Conservation (phyloP, 1,140 invertebrate genomes). For the Anagrus nilaparvatae region DNA sequence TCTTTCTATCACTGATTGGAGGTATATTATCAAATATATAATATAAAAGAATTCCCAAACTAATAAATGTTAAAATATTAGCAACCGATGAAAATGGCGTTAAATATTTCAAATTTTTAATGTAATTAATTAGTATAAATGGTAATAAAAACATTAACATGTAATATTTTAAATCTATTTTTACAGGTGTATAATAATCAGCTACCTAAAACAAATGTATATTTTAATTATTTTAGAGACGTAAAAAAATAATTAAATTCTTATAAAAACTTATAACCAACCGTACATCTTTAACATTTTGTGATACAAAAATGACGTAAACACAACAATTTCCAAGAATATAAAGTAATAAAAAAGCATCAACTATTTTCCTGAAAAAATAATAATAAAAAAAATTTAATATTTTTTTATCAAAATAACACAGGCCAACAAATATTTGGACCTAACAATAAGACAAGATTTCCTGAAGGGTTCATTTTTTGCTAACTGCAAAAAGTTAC, state of each 20-base stretch:
- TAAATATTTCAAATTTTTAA: conserved; percentile 68
- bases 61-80: conserved; percentile 59
- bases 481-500: too few relatives aligned
- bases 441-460: too few relatives aligned
- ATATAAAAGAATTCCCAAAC: conserved; percentile 58
- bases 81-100: conserved; percentile 73
- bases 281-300: too few relatives aligned
- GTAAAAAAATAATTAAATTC: too few relatives aligned
- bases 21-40: conserved; percentile 53
- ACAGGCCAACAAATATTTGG: too few relatives aligned
- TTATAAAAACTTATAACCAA: not conserved
- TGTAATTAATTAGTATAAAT: conserved; percentile 58
- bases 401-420: too few relatives aligned
- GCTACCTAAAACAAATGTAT: conserved; percentile 34
- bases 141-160: conserved; percentile 56
- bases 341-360: conserved; percentile 65
- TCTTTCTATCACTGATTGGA: conserved; percentile 41
- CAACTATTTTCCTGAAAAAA: conserved; percentile 46
- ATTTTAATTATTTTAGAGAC: too few relatives aligned
- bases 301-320: conserved; percentile 80
- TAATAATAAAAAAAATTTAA: too few relatives aligned
- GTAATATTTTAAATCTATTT: conserved; percentile 39
- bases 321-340: conserved; percentile 85
- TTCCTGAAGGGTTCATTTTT: too few relatives aligned
- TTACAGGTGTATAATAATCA: conserved; percentile 32